Conservation (phyloP, 2,888 invertebrate genomes). For the Allolobophora icterica region DNA sequence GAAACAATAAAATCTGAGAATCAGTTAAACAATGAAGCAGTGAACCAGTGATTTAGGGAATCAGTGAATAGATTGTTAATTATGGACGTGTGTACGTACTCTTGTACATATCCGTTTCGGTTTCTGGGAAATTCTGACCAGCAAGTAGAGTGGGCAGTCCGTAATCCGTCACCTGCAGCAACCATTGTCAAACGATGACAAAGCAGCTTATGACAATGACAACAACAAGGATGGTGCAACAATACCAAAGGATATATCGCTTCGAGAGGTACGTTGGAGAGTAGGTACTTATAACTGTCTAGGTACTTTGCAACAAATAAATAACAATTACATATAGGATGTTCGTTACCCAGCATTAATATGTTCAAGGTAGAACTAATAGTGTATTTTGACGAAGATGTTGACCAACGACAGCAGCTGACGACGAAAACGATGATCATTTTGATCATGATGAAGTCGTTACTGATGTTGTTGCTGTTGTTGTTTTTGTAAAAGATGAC, state of each 20-base stretch:
- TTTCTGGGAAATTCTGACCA: slow-evolving; percentile 69
- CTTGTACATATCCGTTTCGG: slow-evolving; percentile 46
- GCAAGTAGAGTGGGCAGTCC: slow-evolving; percentile 72
- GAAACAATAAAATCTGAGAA: not conserved
- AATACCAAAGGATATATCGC: too few relatives aligned
- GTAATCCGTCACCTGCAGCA: slow-evolving; percentile 79
- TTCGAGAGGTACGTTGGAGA: too few relatives aligned
- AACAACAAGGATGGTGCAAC: not conserved
- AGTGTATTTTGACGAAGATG: too few relatives aligned
- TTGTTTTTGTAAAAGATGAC: too few relatives aligned
- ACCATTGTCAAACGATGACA: not conserved
- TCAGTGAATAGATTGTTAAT: not conserved
- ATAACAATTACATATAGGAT: too few relatives aligned
- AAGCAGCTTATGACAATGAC: not conserved
- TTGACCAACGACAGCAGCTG: too few relatives aligned
- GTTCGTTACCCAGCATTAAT: too few relatives aligned
- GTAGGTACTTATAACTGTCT: too few relatives aligned
- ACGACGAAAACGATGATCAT: not conserved
- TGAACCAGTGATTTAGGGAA: not conserved
- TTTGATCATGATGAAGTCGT: not conserved
- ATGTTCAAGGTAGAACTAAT: too few relatives aligned
- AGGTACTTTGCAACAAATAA: too few relatives aligned
- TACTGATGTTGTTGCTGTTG: not conserved
- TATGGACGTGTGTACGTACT: slow-evolving; percentile 36
- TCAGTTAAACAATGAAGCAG: not conserved